Evolutionary conservation across 2,888 invertebrate species (phyloP).

Genomic region (Meliscaeva auricollis): DNA sequence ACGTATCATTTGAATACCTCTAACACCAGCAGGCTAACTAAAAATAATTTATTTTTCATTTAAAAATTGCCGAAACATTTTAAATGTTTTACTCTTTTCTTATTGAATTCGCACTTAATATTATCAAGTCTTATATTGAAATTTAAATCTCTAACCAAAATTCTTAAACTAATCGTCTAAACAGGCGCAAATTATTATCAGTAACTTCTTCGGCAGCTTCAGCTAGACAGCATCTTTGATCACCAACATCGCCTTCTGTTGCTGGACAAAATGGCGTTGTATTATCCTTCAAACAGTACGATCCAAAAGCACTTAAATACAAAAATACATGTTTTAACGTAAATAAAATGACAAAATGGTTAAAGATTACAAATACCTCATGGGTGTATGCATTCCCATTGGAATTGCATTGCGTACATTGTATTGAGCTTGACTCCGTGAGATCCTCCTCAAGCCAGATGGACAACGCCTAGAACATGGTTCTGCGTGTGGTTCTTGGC

Average conservation of each 20-base stretch:
- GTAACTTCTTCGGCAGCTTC: constrained; percentile 66
- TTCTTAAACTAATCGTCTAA: constrained; percentile 50
- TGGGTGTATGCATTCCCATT: constrained; percentile 90
- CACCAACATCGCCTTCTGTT: constrained; percentile 85
- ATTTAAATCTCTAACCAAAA: background rate
- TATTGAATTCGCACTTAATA: constrained; percentile 10
- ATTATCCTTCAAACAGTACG: constrained; percentile 88
- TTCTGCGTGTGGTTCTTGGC: constrained; percentile 86
- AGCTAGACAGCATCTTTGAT: constrained; percentile 87
- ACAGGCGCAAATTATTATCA: constrained; percentile 62
- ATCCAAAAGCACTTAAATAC: constrained; percentile 86
- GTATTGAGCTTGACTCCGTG: constrained; percentile 80
- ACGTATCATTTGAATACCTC: too few species aligned
- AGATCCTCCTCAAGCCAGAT: constrained; percentile 85
- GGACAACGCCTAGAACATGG: constrained; percentile 91
- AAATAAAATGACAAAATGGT: too few species aligned
- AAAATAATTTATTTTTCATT: too few species aligned
- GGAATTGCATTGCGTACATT: constrained; percentile 86
- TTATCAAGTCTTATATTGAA: constrained; percentile 55
- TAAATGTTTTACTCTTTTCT: too few species aligned
- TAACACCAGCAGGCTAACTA: too few species aligned
- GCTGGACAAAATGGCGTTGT: constrained; percentile 90
- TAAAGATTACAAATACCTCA: too few species aligned
- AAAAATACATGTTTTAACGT: too few species aligned
- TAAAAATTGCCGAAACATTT: too few species aligned